These are phyloP conservation scores for Hippolais icterina DNA, from an alignment of 2,113 vertebrate genomes.

Conservation along the genomic window DNA sequence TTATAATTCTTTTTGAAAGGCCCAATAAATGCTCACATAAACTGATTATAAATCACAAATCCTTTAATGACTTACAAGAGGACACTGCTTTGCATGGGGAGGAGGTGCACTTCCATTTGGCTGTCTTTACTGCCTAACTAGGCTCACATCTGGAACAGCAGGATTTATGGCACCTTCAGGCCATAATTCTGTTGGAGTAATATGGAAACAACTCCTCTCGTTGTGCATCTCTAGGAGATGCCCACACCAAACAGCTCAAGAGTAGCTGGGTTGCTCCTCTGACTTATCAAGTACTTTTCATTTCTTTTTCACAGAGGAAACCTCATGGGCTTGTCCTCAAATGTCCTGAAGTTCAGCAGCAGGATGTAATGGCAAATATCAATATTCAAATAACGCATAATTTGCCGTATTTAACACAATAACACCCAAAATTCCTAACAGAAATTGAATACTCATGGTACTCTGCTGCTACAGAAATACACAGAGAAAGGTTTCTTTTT, in stretches of 20 bases:
- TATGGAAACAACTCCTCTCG: background rate
- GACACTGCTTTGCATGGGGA: background rate
- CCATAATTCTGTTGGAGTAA: background rate
- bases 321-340: background rate
- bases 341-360: background rate
- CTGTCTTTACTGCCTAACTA: background rate
- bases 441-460: background rate
- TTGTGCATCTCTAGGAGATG: background rate
- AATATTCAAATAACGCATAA: background rate
- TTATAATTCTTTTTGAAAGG: slow-evolving; percentile 47
- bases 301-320: background rate
- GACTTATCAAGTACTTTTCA: accelerated
- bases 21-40: background rate
- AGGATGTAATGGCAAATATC: accelerated
- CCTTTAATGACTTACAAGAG: background rate
- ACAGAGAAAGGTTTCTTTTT: background rate
- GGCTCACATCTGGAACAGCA: slow-evolving; percentile 4
- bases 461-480: accelerated
- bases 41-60: slow-evolving; percentile 24
- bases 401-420: background rate
- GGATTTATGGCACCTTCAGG: background rate
- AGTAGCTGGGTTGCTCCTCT: background rate
- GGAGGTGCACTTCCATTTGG: background rate
- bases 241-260: background rate
- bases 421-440: background rate